Evolutionary conservation across 1,140 invertebrate genomes (phyloP), one percentile per base, ranked within the genome.

Genomic region (Ceratitis capitata): DNA sequence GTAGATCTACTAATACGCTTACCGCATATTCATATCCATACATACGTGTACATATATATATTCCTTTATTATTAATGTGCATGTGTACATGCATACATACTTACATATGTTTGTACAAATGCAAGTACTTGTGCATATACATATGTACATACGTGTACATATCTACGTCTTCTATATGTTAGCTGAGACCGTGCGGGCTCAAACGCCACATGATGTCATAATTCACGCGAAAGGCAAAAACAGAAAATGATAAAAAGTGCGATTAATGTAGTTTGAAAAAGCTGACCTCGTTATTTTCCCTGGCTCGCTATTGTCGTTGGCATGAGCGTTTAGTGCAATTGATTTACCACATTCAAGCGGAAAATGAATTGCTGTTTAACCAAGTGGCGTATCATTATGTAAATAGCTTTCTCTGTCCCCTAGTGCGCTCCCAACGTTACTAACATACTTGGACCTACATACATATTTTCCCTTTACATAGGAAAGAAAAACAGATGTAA

Each of bases 161-260:
- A 69, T 69, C 14, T 69, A 12, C 61, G 19, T 7, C 9, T n/a
- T 69, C 61, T 19, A 16, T 39, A 39, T 69, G 10, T n/a, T 7
- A 6, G 26, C n/a, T 74, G 49, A 5, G 16, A 23, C 45, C 26
- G 32, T 78, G 42, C 69, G 16, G 6, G 19, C 32, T 78, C 39
- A 35, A 78, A 78, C 69, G 69, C 69, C 42, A 78, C 32, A 78
- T 45, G 69, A 78, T 78, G 69, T 78, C 69, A 78, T 78, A 78
- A 78, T 47, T 78, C 69, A 78, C 39, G 69, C 69, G 39, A 45
- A 78, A 78, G 10, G 69, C n/a, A 45, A 78, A 78, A 78, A 45
- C 19, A 32, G 69, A 45, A 45, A 10, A 78, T 45, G 16, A 45
- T n/a, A 78, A 47, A 74, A 78, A 45, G 6, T 39, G n/a, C n/a